phyloP scores from a whole-genome alignment of 2,797 vertebrate genomes.

The Sparidentex hasta region DNA sequence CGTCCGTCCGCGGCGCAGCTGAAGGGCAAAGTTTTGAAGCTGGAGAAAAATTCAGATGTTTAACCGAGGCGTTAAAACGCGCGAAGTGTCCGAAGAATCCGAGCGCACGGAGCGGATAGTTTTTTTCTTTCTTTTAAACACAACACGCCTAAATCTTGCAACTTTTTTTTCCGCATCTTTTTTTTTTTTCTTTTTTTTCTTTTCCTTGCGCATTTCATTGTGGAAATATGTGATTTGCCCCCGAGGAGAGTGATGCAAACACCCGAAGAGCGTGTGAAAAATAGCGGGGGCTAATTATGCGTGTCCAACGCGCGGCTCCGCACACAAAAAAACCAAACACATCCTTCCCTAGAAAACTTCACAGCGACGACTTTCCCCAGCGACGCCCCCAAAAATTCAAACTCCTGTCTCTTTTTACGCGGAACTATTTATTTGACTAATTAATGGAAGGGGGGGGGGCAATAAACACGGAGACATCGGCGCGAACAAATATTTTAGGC shows the following conservation, averaged over 20 bases:
- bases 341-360: slow-evolving; percentile 65
- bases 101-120: background rate
- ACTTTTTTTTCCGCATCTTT: slow-evolving; percentile 49
- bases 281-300: slow-evolving; percentile 78
- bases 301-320: slow-evolving; percentile 76
- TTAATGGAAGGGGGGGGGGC: slow-evolving; percentile 45
- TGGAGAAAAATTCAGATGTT: slow-evolving; percentile 14
- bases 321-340: slow-evolving; percentile 68
- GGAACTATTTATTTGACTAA: slow-evolving; percentile 66
- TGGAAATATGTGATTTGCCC: slow-evolving; percentile 76
- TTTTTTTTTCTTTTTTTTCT: background rate
- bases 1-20: slow-evolving; percentile 52
- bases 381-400: slow-evolving; percentile 35
- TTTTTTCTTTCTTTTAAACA: slow-evolving; percentile 3
- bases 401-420: slow-evolving; percentile 39
- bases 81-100: background rate
- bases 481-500: slow-evolving; percentile 50
- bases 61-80: slow-evolving; percentile 14
- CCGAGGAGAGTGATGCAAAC: slow-evolving; percentile 79
- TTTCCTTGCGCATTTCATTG: slow-evolving; percentile 47
- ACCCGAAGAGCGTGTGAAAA: slow-evolving; percentile 79
- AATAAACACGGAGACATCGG: slow-evolving; percentile 39
- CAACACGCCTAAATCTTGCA: slow-evolving; percentile 11
- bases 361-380: slow-evolving; percentile 46
- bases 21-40: slow-evolving; percentile 48